Evolutionary conservation across 1,140 invertebrate genomes (phyloP), one percentile per base, ranked within the genome.

Genomic region (Drosophila carrolli): DNA sequence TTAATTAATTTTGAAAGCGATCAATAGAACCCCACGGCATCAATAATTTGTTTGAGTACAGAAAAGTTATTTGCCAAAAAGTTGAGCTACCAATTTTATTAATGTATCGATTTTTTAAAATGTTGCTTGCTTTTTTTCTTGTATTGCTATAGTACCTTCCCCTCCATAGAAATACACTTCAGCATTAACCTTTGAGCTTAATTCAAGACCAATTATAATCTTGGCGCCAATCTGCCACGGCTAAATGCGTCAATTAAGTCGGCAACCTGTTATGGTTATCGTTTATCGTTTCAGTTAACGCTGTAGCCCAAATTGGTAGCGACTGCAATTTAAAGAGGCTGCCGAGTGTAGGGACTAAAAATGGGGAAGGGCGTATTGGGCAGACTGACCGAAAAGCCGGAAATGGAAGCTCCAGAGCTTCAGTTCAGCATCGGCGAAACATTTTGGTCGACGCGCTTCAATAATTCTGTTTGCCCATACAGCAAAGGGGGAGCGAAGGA

Each of bases 401-500:
- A 67, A 68, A 53, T 48, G 44, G 35, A 46, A 32, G 37, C 43
- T 65, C 35, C 58, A 50, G 19, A 55, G 56, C 23, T 19, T 23
- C 43, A 57, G 56, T 35, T 63, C 48, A 48, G 66, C 63, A 67
- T 56, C 37, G 59, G 40, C 32, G 72, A 50, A 67, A 81, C 58
- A 75, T 60, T 84, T 82, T 61, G 61, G 50, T 54, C 62, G 50
- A 44, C 74, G 62, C 77, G 85, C 85, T 89, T 89, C 85, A 89
- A 84, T 90, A 84, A 89, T 90, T 89, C 84, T 89, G 85, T 89
- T 89, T 90, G 85, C 77, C 53, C 55, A 19, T 29, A 32, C 19
- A 14, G n/a, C 47, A 50, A 50, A 13, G 13, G 54, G 41, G 10
- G n/a, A 70, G 32, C 58, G 47, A 63, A 41, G 53, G 47, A 53